Conservation (phyloP, 1,140 invertebrate genomes). For the Tigriopus japonicus region DNA sequence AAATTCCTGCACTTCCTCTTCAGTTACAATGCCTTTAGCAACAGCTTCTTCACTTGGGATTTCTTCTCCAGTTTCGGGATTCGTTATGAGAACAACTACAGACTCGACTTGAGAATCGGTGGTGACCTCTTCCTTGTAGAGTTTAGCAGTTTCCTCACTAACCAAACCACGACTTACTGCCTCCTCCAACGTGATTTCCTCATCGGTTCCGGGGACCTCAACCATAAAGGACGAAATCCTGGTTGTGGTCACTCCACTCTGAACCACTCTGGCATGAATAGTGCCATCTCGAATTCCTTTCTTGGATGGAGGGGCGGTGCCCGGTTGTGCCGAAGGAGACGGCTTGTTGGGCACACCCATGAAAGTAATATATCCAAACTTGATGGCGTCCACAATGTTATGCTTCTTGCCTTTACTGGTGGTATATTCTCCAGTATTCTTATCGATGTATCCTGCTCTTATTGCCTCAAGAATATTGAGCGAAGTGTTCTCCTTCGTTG, state of each 20-base stretch:
- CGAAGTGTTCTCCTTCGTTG: conserved; percentile 30
- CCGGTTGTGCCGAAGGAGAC: background rate
- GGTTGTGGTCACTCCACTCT: conserved; percentile 31
- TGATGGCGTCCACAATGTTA: conserved; percentile 49
- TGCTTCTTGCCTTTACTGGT: conserved; percentile 42
- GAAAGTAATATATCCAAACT: conserved; percentile 25
- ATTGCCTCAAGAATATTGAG: conserved; percentile 54
- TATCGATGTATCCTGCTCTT: conserved; percentile 48
- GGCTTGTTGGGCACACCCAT: conserved; percentile 48
- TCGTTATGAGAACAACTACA: conserved; percentile 30
- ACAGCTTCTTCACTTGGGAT: conserved; percentile 46
- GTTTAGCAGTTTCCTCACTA: conserved; percentile 22
- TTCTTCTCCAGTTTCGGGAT: conserved; percentile 53
- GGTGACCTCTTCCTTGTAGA: conserved; percentile 15
- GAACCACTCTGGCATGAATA: conserved; percentile 21
- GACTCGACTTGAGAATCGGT: conserved; percentile 16
- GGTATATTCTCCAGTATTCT: conserved; percentile 45
- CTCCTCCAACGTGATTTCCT: conserved; percentile 50
- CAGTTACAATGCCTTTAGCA: conserved; percentile 30
- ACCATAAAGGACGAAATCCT: conserved; percentile 38
- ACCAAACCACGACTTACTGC: conserved; percentile 54
- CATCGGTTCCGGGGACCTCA: conserved; percentile 49
- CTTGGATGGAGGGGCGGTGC: too few relatives aligned
- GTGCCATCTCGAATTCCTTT: background rate
- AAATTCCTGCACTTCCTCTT: conserved; percentile 23